These are phyloP conservation scores for Osedax fenrisi DNA, from an alignment of 2,888 invertebrate genomes.

Conservation along the genomic window DNA sequence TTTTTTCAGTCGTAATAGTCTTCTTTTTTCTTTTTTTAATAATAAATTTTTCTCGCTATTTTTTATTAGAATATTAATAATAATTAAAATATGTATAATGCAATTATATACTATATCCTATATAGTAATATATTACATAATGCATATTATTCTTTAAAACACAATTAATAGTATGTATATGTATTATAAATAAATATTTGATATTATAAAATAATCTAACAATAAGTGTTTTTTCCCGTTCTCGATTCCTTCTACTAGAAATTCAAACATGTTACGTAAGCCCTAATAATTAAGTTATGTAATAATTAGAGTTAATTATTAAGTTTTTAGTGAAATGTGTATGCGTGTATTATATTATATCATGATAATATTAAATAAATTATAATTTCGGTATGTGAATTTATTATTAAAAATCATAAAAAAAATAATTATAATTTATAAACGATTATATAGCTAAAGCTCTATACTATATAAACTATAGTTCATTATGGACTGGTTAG, in stretches of 20 bases:
- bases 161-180: neutral
- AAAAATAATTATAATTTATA: too few species aligned
- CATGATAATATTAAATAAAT: too few species aligned
- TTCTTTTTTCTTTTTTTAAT: neutral
- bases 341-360: too few species aligned
- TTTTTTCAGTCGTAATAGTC: neutral
- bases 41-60: neutral
- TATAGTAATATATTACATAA: neutral
- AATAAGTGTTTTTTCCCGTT: neutral
- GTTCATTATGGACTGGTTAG: too few species aligned
- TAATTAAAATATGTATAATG: neutral
- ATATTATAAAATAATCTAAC: neutral
- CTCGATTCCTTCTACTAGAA: neutral
- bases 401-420: too few species aligned
- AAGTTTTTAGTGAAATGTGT: too few species aligned
- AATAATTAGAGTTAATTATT: too few species aligned
- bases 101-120: neutral
- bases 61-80: neutral
- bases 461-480: too few species aligned
- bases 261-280: neutral
- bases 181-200: neutral
- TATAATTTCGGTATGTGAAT: too few species aligned
- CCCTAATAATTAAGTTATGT: too few species aligned
- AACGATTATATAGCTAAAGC: too few species aligned
- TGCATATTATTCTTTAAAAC: neutral